Base-by-base conservation (phyloP, 1,140 invertebrate genomes). In the Trachymyrmex cornetzi region DNA sequence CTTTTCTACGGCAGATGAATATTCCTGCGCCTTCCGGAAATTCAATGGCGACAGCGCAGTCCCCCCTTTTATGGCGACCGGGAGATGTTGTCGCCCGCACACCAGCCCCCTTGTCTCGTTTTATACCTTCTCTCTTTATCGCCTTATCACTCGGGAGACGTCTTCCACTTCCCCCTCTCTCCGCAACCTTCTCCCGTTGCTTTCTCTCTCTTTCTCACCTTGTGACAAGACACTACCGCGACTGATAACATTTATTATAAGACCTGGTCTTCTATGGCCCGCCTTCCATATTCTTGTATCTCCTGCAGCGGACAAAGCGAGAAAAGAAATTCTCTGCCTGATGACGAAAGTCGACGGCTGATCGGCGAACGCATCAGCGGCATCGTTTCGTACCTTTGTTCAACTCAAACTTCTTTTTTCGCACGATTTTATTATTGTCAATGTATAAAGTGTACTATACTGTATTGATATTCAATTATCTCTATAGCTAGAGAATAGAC, bases 171-270 rank as follows among this genome's bases (percentile, higher is more conserved):
- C 12, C 55, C 9, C 27, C 77, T 63, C 48, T n/a, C 61, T 14
- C n/a, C n/a, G 66, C 66, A 69, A 14, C 66, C 38, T 16, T 27
- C 38, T 67, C 38, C 11, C 71, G 55, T 66, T 87, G 38, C 57
- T 50, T 16, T 50, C 48, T 50, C 48, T 50, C 48, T 38, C 69
- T 71, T 27, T 55, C 12, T 53, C 63, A 22, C 63, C 72, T 74
- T 74, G 50, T 53, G 59, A 64, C 89, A 90, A 90, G 80, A 91
- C 90, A 90, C 87, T 87, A 80, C 91, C 61, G 44, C 19, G 61
- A 66, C 90, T 91, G 91, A 91, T 91, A 91, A 91, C 90, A 91
- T 91, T 91, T 91, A 91, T 91, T 91, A 88, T 74, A 48, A 88
- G 87, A 80, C 71, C 34, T 86, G 87, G 79, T 53, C 72, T 75